A percentile compares a stretch with the other conserved stretches of the same genome.
Conservation (phyloP, 2,113 vertebrate species). For the Cairina moschata region DNA sequence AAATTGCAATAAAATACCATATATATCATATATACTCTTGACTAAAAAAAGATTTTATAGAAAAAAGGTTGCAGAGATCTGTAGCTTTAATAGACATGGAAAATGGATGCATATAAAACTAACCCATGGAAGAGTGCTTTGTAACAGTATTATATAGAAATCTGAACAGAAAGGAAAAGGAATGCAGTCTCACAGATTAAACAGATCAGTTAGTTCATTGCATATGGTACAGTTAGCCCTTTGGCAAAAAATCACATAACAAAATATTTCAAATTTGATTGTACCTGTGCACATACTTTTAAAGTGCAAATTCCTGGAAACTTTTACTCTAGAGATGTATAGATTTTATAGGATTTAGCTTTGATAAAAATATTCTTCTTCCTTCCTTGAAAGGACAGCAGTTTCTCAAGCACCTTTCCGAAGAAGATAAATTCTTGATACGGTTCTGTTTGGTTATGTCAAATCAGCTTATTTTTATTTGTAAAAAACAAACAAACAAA, state of each 20-base stretch:
- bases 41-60: not conserved
- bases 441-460: not conserved
- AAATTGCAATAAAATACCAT: not conserved
- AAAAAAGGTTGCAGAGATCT: not conserved
- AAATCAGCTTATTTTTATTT: not conserved
- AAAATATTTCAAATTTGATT: not conserved
- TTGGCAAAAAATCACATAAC: not conserved
- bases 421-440: not conserved
- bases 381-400: not conserved
- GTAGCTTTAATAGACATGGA: not conserved
- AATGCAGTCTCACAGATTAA: not conserved
- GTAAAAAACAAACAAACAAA: not conserved
- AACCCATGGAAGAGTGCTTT: not conserved
- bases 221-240: not conserved
- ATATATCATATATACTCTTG: not conserved
- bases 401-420: not conserved
- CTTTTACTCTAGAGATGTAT: not conserved
- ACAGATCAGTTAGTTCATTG: not conserved
- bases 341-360: not conserved
- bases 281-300: not conserved
- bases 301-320: not conserved
- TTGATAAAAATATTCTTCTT: not conserved
- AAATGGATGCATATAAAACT: not conserved
- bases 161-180: not conserved
- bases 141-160: not conserved